Evolutionary conservation across 2,888 invertebrate genomes (phyloP).

Genomic region (Creontiades dilutus): DNA sequence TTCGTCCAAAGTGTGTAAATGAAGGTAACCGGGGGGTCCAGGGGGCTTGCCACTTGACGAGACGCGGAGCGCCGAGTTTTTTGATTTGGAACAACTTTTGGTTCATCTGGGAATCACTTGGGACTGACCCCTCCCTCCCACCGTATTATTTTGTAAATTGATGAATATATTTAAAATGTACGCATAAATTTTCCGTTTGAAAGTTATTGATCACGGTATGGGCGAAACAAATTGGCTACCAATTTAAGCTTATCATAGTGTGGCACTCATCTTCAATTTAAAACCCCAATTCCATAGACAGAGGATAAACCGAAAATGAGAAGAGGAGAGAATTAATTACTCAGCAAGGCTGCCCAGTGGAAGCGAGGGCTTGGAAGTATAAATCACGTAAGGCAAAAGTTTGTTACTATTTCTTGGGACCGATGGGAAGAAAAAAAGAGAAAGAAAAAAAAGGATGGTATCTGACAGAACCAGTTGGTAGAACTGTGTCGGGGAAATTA

Average conservation of each 20-base stretch:
- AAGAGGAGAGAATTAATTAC: constrained; percentile 55
- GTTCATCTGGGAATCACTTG: too few species aligned
- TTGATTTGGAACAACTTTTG: too few species aligned
- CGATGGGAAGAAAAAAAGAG: constrained; percentile 2
- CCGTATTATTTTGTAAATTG: too few species aligned
- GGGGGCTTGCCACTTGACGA: neutral
- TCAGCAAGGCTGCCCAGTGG: constrained; percentile 18
- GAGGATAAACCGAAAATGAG: neutral
- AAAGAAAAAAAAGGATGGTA: constrained; percentile 59
- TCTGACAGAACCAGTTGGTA: constrained; percentile 69
- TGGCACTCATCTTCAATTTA: too few species aligned
- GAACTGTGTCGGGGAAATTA: constrained; percentile 63
- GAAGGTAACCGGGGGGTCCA: constrained; percentile 25
- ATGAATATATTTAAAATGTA: too few species aligned
- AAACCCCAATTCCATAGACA: neutral
- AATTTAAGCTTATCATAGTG: too few species aligned
- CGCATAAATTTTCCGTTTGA: too few species aligned
- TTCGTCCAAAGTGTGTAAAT: constrained; percentile 16
- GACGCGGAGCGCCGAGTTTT: too few species aligned
- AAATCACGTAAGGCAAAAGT: constrained; percentile 67
- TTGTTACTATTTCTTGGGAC: constrained; percentile 65
- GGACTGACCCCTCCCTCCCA: too few species aligned
- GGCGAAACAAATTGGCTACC: too few species aligned
- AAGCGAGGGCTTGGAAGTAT: constrained; percentile 42
- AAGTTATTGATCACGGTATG: too few species aligned